Conservation (phyloP, 2,888 invertebrate species). For the Odontomyia ornata region DNA sequence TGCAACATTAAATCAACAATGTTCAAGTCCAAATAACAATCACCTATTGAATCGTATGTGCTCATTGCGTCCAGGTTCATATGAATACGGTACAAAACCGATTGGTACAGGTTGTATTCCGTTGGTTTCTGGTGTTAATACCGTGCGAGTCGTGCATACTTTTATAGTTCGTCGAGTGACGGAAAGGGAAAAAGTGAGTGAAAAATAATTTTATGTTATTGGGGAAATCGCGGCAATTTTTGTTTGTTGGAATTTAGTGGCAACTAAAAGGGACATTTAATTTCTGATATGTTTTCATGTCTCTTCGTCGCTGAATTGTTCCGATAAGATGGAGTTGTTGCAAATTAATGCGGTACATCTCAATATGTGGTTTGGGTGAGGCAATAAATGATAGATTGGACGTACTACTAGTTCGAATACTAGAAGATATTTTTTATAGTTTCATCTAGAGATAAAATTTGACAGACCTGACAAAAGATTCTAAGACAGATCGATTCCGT, state of each 20-base stretch:
- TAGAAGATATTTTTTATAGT: neutral
- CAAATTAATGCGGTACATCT: conserved; percentile 1
- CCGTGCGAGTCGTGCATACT: conserved; percentile 48
- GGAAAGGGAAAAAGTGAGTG: conserved; percentile 37
- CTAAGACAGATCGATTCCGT: neutral
- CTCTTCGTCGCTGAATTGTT: neutral
- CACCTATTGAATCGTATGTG: no score
- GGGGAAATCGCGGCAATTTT: conserved; percentile 30
- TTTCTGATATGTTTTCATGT: conserved; percentile 22
- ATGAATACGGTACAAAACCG: no score
- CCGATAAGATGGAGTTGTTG: conserved; percentile 27
- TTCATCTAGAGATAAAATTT: neutral
- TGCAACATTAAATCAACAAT: no score
- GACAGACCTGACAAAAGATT: no score
- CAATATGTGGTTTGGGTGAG: neutral
- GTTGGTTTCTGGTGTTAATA: conserved; percentile 38
- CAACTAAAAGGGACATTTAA: neutral
- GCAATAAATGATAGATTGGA: conserved; percentile 1
- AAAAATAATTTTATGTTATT: conserved; percentile 2
- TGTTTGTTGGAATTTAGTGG: neutral
- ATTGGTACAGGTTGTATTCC: conserved; percentile 18
- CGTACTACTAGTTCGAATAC: neutral
- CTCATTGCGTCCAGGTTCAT: no score
- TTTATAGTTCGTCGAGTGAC: conserved; percentile 38
- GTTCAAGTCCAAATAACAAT: no score